These are phyloP conservation scores for Chrysodeixis includens DNA, from an alignment of 2,888 invertebrate genomes.

Conservation along the genomic window DNA sequence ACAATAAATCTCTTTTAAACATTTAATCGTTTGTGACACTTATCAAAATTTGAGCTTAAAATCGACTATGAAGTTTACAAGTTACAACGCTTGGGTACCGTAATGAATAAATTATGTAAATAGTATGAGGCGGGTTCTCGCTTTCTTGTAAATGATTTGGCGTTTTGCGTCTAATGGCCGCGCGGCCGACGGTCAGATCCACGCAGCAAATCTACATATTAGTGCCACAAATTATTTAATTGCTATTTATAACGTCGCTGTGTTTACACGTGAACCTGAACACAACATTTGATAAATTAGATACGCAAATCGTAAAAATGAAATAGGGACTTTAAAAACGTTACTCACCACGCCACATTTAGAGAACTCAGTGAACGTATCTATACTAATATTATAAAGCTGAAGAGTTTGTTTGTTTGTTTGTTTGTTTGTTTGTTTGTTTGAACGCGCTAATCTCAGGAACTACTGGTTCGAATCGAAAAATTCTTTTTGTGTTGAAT, in stretches of 20 bases:
- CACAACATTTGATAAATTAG: slow-evolving; percentile 33
- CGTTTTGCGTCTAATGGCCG: slow-evolving; percentile 83
- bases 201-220: slow-evolving; percentile 76
- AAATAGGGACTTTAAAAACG: background rate
- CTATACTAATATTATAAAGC: too few species aligned
- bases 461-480: too few species aligned
- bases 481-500: too few species aligned
- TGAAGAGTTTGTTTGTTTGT: too few species aligned
- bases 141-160: slow-evolving; percentile 88
- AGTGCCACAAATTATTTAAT: slow-evolving; percentile 84
- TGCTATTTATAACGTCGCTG: slow-evolving; percentile 69
- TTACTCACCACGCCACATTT: background rate
- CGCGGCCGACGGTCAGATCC: slow-evolving; percentile 61
- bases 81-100: slow-evolving; percentile 65
- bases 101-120: slow-evolving; percentile 88
- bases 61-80: slow-evolving; percentile 43
- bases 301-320: slow-evolving; percentile 7
- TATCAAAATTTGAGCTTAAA: background rate
- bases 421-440: too few species aligned
- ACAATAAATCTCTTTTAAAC: too few species aligned
- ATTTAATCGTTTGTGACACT: too few species aligned
- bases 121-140: slow-evolving; percentile 83
- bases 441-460: too few species aligned
- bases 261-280: slow-evolving; percentile 70
- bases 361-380: background rate